Evolutionary conservation across 2,797 vertebrate species (phyloP), one percentile per base, ranked within the genome.

Genomic region (Chelonia mydas): DNA sequence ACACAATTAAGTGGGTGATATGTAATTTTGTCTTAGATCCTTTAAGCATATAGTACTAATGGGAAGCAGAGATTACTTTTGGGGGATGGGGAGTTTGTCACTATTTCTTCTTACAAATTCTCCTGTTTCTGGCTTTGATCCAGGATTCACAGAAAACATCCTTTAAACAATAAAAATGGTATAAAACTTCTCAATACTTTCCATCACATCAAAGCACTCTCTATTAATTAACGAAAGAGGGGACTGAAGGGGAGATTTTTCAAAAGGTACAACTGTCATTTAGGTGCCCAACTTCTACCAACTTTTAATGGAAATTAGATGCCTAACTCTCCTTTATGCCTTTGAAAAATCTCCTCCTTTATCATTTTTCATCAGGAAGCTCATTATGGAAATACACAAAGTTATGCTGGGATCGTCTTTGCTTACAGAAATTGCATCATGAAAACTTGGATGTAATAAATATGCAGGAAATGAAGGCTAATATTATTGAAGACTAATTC

Each of bases 391-490:
- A 72, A 68, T 17, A 37, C n/a, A 72, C n/a, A 61, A 33, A 61
- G 28, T 61, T 61, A 61, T 33, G 59, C 28, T 61, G 12, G 59
- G 31, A 61, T 61, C 5, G 16, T 61, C 28, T 59, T 59, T 13
- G 27, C 25, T 59, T 59, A 25, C 28, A 59, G 27, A 59, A 59
- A 59, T 31, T 61, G 13, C 59, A 65, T 89, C 45, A 3, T 83
- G 83, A 51, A 27, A 16, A 3, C 80, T 31, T 88, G 72, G 92
- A 88, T 83, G 85, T 80, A 61, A 90, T 86, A 13, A 88, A 19
- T 90, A 51, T 6, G 57, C 1, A 87, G 47, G 90, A 77, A 3
- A 53, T 3, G 6, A 49, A 93, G 89, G 55, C 6, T 47, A 12
- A 0, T 78, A 54, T 37, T 78, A 83, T 8, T 77, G 47, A 68